phyloP scores from a whole-genome alignment of 2,113 vertebrate genomes.

The Spea bombifrons region DNA sequence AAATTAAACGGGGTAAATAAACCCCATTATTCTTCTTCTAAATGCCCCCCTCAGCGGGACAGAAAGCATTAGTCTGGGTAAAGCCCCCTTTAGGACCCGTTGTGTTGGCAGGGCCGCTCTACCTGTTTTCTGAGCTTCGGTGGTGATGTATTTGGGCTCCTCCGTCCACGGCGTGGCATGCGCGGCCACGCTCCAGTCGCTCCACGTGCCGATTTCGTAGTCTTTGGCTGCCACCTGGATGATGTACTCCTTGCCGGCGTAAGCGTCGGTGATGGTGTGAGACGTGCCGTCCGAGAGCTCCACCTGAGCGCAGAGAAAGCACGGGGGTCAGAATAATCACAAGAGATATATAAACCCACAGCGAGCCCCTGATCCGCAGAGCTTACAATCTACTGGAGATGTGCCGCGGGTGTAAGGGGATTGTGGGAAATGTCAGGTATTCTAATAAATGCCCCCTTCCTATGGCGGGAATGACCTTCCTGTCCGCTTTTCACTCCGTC shows the following conservation, averaged over 20 bases:
- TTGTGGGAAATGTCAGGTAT: too few relatives aligned
- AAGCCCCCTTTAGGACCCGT: not conserved
- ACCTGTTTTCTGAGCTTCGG: conserved; percentile 69
- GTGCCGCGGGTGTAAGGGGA: too few relatives aligned
- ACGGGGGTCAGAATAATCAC: not conserved
- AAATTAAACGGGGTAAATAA: not conserved
- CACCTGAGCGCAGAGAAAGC: conserved; percentile 65
- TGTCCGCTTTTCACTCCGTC: too few relatives aligned
- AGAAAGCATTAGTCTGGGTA: not conserved
- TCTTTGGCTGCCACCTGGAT: conserved; percentile 97
- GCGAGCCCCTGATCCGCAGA: too few relatives aligned
- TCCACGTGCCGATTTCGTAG: conserved; percentile 95
- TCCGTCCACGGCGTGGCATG: conserved; percentile 94
- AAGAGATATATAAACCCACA: too few relatives aligned
- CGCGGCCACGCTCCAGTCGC: conserved; percentile 93
- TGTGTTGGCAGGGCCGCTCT: not conserved
- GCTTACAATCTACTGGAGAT: too few relatives aligned
- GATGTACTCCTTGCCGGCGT: conserved; percentile 93
- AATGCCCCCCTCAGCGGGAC: too few relatives aligned
- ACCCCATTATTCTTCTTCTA: too few relatives aligned
- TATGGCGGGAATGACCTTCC: too few relatives aligned
- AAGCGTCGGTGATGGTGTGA: conserved; percentile 92
- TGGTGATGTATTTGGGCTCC: conserved; percentile 80
- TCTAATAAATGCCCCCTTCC: too few relatives aligned
- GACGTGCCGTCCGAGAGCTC: conserved; percentile 88